phyloP scores from a whole-genome alignment of 2,113 vertebrate species.

The Xiphophorus couchianus region DNA sequence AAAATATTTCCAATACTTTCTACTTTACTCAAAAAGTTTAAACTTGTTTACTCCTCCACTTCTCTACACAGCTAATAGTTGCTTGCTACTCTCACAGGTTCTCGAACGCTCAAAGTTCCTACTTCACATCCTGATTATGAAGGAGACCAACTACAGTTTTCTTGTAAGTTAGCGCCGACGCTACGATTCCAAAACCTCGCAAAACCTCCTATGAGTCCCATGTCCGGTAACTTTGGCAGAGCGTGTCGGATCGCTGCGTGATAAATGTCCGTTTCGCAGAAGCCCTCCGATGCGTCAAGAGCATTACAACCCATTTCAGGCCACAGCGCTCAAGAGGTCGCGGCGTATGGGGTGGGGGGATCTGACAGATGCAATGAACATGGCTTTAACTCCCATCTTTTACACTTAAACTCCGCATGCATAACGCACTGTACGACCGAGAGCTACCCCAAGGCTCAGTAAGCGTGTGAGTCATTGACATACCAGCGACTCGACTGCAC shows the following conservation, averaged over 20 bases:
- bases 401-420: slow-evolving; percentile 58
- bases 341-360: slow-evolving; percentile 37
- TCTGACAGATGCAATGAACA: slow-evolving; percentile 69
- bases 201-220: slow-evolving; percentile 27
- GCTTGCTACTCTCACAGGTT: no score
- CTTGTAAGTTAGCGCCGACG: neutral
- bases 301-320: slow-evolving; percentile 49
- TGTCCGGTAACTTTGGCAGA: slow-evolving; percentile 55
- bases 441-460: slow-evolving; percentile 72
- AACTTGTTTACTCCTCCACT: no score
- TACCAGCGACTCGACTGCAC: slow-evolving; percentile 75
- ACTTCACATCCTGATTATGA: no score
- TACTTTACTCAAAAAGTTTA: no score
- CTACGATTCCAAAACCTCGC: neutral
- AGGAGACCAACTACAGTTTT: no score
- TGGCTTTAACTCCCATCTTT: slow-evolving; percentile 63
- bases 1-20: neutral
- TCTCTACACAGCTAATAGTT: no score
- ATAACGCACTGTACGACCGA: slow-evolving; percentile 58
- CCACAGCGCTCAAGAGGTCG: slow-evolving; percentile 65
- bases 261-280: slow-evolving; percentile 64
- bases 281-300: slow-evolving; percentile 50
- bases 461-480: slow-evolving; percentile 70
- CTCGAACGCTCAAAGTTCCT: no score
- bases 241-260: slow-evolving; percentile 57